These are phyloP conservation scores for Meandrina meandrites DNA, from an alignment of 92 coral and sea anemone species.

Conservation along the genomic window DNA sequence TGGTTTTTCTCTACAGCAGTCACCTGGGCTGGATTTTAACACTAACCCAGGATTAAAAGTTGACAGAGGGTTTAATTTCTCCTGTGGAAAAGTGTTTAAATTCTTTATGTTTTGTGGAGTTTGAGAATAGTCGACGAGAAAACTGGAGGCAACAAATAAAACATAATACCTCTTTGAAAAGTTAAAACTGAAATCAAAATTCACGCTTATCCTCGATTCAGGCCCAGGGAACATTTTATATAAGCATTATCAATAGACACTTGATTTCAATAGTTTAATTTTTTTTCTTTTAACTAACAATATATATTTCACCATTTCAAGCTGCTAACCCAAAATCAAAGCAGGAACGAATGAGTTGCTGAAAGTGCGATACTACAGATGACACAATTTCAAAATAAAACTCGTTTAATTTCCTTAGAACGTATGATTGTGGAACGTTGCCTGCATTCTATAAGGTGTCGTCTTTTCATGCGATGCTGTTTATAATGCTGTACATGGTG, in stretches of 20 bases:
- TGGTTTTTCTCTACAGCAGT: too few relatives aligned
- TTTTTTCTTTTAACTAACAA: slow-evolving; percentile 4
- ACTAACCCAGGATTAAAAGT: too few relatives aligned
- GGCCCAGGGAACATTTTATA: not conserved
- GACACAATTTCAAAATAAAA: not conserved
- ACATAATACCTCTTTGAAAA: too few relatives aligned
- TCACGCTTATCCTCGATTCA: too few relatives aligned
- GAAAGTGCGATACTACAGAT: not conserved
- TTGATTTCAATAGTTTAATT: slow-evolving; percentile 9
- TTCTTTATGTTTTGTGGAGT: too few relatives aligned
- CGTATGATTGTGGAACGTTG: not conserved
- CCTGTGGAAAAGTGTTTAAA: too few relatives aligned
- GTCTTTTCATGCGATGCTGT: not conserved
- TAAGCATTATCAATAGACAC: not conserved
- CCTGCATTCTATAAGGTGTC: not conserved
- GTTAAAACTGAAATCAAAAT: too few relatives aligned
- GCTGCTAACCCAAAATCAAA: not conserved
- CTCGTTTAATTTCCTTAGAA: not conserved
- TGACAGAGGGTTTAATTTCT: too few relatives aligned
- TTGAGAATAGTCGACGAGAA: too few relatives aligned
- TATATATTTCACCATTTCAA: slow-evolving; percentile 7
- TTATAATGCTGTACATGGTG: too few relatives aligned
- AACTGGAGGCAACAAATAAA: too few relatives aligned
- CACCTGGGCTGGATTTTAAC: too few relatives aligned
- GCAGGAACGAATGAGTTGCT: not conserved